phyloP scores from a whole-genome alignment of 2,888 invertebrate genomes.

The Psococerastis gibbosa region DNA sequence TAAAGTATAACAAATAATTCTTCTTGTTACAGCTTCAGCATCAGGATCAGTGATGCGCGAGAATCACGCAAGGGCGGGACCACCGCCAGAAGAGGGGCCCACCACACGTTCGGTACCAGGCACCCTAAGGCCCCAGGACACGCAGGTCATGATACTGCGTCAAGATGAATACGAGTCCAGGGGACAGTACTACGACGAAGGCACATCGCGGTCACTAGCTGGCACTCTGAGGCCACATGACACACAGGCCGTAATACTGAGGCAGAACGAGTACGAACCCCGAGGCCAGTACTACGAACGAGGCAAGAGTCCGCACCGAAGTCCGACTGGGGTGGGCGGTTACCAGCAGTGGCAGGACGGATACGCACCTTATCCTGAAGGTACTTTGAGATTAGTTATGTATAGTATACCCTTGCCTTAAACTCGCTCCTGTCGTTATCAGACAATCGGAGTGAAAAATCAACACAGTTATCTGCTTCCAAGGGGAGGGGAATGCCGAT shows the following conservation, averaged over 20 bases:
- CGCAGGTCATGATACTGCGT: not conserved
- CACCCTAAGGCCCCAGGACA: not conserved
- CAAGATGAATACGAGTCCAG: too few species aligned
- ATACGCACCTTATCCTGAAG: not conserved
- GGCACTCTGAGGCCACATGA: not conserved
- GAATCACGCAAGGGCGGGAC: constrained; percentile 32
- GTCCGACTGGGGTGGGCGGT: not conserved
- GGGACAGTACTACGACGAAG: too few species aligned
- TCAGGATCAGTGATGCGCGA: constrained; percentile 43
- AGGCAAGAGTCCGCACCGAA: not conserved
- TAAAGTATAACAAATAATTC: too few species aligned
- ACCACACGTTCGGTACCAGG: not conserved
- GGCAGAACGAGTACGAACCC: too few species aligned
- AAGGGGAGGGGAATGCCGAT: too few species aligned
- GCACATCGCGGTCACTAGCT: not conserved
- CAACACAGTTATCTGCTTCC: too few species aligned
- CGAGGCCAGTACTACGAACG: not conserved
- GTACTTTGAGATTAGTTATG: too few species aligned
- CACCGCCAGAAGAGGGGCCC: constrained; percentile 17
- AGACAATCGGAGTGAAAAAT: too few species aligned
- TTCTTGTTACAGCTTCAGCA: constrained; percentile 53
- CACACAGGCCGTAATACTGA: not conserved
- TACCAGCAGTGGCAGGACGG: not conserved
- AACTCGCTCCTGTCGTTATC: too few species aligned
- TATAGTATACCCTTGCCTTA: too few species aligned